Evolutionary conservation across 2,888 invertebrate genomes (phyloP).

Genomic region (Drosophila quasianomalipes): DNA sequence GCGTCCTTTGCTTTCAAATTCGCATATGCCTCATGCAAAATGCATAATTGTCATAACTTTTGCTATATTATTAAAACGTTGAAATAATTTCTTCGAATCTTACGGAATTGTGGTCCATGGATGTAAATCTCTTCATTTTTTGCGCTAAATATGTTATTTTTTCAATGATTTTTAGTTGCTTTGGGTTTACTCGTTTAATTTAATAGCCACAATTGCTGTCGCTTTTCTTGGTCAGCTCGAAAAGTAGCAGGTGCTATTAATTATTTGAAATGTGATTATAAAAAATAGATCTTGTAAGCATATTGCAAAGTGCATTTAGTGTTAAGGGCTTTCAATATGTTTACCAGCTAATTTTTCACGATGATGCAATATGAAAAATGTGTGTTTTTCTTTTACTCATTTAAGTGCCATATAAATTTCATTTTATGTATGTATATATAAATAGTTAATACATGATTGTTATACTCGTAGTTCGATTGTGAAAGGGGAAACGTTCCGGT

Average conservation of each 20-base stretch:
- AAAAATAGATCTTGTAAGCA: slow-evolving; percentile 64
- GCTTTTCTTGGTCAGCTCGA: slow-evolving; percentile 63
- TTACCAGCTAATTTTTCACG: slow-evolving; percentile 60
- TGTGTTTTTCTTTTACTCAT: slow-evolving; percentile 24
- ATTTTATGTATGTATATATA: slow-evolving; percentile 58
- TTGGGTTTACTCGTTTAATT: slow-evolving; percentile 11
- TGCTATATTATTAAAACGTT: slow-evolving; percentile 34
- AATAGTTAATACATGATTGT: slow-evolving; percentile 75
- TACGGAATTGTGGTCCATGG: slow-evolving; percentile 23
- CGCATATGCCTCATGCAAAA: slow-evolving; percentile 63
- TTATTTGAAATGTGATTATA: slow-evolving; percentile 53
- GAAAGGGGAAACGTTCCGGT: slow-evolving; percentile 51
- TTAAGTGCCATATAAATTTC: slow-evolving; percentile 40
- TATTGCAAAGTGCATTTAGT: slow-evolving; percentile 46
- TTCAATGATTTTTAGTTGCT: slow-evolving; percentile 44
- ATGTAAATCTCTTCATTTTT: not conserved
- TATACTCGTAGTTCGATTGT: slow-evolving; percentile 43
- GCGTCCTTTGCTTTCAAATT: slow-evolving; percentile 53
- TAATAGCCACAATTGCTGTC: slow-evolving; percentile 56
- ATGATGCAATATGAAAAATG: slow-evolving; percentile 20
- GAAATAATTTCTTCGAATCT: slow-evolving; percentile 13
- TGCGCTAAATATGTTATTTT: not conserved
- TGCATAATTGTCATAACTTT: slow-evolving; percentile 75
- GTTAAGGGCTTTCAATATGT: slow-evolving; percentile 44
- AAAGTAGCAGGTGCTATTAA: slow-evolving; percentile 63